Evolutionary conservation across 1,140 invertebrate species (phyloP), one percentile per base, ranked within the genome.

Genomic region (Cydia strobilella): DNA sequence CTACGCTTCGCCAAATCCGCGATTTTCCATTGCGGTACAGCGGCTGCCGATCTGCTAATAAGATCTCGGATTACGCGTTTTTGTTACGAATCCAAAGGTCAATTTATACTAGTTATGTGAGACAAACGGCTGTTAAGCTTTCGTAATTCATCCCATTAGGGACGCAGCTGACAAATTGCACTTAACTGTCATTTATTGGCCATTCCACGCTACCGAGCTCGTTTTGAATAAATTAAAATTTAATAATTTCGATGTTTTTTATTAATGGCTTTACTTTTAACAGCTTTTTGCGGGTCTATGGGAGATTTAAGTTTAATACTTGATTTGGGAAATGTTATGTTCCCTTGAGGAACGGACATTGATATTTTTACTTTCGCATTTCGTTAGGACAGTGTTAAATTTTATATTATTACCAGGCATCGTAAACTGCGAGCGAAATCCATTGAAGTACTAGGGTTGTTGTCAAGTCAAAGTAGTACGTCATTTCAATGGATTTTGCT

Each of bases 201-300:
- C 54, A 59, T 23, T 23, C 54, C 51, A 23, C 54, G 54, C 0
- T 54, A 18, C 51, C 51, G n/a, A 54, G 51, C 54, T 59, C 54
- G 20, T 59, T 59, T 59, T 59, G 20, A 59, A 59, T 59, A 59
- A 59, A 59, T 59, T 59, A 59, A 59, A 23, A 59, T 59, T 23
- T 59, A 59, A 54, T 54, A 54, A 59, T 59, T 59, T 59, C 54
- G 6, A 59, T 59, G 18, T 59, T 20, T 59, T 23, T 59, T 59
- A 59, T 59, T 59, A 59, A 59, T 59, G 54, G 54, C 9, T 23
- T 18, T 59, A 59, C 54, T 59, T 54, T 59, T 23, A 59, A 59
- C 23, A 59, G 20, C 54, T 59, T 59, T 59, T 59, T 18, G 51
- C 51, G 54, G 54, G 18, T 59, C 54, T 23, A 59, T 59, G 51